A percentile compares a stretch with the other conserved stretches of the same genome.
These are phyloP conservation scores for Gorsachius goisagi DNA, from an alignment of 2,113 vertebrate species.

Conservation along the genomic window DNA sequence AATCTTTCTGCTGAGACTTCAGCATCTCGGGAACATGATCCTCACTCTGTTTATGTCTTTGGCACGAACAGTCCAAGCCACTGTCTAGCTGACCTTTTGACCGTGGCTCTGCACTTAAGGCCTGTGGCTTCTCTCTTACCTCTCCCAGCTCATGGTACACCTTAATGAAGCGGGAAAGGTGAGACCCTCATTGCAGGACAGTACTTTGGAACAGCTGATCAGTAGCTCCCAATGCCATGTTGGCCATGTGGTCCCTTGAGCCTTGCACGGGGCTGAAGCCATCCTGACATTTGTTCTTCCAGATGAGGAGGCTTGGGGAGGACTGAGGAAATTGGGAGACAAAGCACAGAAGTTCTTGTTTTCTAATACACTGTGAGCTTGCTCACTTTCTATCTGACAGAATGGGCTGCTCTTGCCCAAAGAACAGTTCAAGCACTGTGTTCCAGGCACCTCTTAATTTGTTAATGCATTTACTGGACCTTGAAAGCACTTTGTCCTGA, in stretches of 20 bases:
- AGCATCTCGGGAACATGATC: background rate
- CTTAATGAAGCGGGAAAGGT: background rate
- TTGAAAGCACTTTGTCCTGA: background rate
- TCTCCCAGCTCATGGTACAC: background rate
- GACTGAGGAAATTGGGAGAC: background rate
- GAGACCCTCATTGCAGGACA: fast-evolving
- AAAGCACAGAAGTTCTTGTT: background rate
- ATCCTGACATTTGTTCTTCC: background rate
- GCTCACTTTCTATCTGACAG: background rate
- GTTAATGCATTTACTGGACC: background rate
- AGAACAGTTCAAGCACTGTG: background rate
- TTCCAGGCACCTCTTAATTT: background rate
- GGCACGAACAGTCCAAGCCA: background rate
- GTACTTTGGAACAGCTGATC: background rate
- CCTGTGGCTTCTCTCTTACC: background rate
- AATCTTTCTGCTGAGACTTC: background rate
- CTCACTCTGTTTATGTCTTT: background rate
- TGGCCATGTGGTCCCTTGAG: fast-evolving
- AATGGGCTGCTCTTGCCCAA: background rate
- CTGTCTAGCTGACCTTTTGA: background rate
- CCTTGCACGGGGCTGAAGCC: background rate
- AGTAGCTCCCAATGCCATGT: background rate
- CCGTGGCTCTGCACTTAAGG: background rate
- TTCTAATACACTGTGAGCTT: background rate
- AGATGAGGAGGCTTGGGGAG: background rate